Evolutionary conservation across 2,888 invertebrate genomes (phyloP).

Genomic region (Eurois occulta): DNA sequence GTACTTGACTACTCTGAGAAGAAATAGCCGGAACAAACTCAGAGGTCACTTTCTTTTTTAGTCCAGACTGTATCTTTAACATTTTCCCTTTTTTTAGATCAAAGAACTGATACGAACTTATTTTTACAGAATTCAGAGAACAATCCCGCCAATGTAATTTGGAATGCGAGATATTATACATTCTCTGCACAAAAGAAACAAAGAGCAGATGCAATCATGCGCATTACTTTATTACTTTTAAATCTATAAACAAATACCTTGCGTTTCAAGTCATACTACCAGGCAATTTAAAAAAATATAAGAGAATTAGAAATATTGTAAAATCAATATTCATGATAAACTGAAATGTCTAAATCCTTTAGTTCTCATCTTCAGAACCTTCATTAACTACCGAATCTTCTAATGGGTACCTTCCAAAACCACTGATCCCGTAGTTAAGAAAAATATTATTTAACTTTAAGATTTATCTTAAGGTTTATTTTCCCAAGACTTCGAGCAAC

Average conservation of each 20-base stretch:
- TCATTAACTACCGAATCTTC: neutral
- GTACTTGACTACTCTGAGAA: neutral
- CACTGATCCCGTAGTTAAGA: neutral
- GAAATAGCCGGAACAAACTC: too few relatives aligned
- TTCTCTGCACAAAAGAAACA: too few relatives aligned
- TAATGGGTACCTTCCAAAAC: neutral
- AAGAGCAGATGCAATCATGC: neutral
- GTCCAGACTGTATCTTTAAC: neutral
- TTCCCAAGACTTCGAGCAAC: neutral
- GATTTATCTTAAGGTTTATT: neutral
- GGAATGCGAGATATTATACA: too few relatives aligned
- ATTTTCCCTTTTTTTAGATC: neutral
- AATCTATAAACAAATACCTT: neutral
- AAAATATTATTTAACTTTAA: neutral
- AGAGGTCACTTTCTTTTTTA: too few relatives aligned
- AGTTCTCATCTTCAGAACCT: slow-evolving; percentile 5
- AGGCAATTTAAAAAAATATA: neutral
- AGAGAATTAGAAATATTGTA: neutral
- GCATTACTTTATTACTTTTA: neutral
- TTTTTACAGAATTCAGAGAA: neutral
- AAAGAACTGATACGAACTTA: neutral
- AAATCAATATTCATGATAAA: neutral
- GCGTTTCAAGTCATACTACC: neutral
- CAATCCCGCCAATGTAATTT: neutral
- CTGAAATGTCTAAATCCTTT: neutral